Base-by-base conservation (phyloP, 1,140 invertebrate genomes). In the Ceratoteleas bidentatus region DNA sequence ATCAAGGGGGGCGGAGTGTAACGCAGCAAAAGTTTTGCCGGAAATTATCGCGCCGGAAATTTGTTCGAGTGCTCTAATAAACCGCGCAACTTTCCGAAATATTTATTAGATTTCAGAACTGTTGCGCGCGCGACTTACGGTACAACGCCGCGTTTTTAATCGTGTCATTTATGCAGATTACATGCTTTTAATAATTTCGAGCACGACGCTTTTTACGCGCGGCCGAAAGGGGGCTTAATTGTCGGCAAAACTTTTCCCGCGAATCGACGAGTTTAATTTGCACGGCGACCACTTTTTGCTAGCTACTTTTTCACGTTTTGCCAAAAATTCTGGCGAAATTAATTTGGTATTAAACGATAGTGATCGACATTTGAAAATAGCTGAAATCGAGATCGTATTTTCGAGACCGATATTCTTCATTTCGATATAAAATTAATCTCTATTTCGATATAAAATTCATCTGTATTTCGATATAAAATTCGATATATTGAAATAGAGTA, bases 91-190 rank as follows among this genome's bases (percentile, higher is more conserved):
- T 40, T 8, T 45, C 61, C 45, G 10, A 54, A 72, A 61, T 72
- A 62, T 61, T 61, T 62, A 62, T 72, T 70, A 53, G 36, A 72
- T 62, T 72, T 72, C 54, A 15, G 47, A 52, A 72, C 61, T 45
- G 49, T 50, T 56, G 58, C 47, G 45, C 53, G 45, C 45, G 36
- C 43, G 57, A 54, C 61, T 62, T 58, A 56, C 56, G 52, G 58
- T 60, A 70, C 24, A 70, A 58, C 15, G 11, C 6, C 32, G 33
- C 32, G 65, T 49, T 36, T 68, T 68, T 49, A 4, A 49, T 4
- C 52, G 43, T n/a, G 15, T 11, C 10, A 56, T 47, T 68, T 58
- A 45, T 58, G 33, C 32, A 69, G 16, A 69, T 58, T 60, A 47
- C 11, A 38, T 50, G 38, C 45, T 43, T 60, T 70, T 70, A 53